Evolutionary conservation across 2,113 vertebrate genomes (phyloP).

Genomic region (Ptilorrhoa leucosticta): DNA sequence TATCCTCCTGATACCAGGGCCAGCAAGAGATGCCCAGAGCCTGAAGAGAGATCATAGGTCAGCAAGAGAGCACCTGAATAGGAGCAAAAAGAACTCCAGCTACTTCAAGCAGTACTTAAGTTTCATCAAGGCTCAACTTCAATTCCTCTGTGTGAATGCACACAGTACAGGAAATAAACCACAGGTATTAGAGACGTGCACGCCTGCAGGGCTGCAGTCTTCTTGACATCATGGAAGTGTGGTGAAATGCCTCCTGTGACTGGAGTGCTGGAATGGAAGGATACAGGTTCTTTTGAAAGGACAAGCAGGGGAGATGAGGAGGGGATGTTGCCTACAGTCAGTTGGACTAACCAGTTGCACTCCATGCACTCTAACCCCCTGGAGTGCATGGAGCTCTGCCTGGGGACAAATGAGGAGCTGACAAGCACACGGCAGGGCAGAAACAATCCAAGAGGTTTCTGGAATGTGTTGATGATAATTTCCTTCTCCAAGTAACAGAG

Average conservation of each 20-base stretch:
- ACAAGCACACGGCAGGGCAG: background rate
- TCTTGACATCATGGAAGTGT: background rate
- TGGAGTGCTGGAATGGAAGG: background rate
- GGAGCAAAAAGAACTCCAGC: background rate
- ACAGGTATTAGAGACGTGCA: background rate
- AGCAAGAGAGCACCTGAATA: background rate
- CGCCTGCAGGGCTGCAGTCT: background rate
- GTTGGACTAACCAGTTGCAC: background rate
- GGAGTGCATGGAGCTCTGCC: background rate
- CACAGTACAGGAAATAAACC: background rate
- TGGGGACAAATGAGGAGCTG: background rate
- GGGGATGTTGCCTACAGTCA: background rate
- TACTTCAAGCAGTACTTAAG: background rate
- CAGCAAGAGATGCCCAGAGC: background rate
- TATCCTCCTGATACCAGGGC: background rate
- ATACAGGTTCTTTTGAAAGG: background rate
- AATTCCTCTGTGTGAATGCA: background rate
- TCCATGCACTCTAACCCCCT: background rate
- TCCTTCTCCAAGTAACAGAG: background rate
- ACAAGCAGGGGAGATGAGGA: background rate
- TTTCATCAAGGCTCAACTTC: background rate
- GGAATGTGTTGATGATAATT: background rate
- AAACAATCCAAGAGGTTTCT: background rate
- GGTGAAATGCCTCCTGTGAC: background rate
- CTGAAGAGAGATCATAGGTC: background rate